Base-by-base conservation (phyloP, 2,113 vertebrate species). In the Passer domesticus region DNA sequence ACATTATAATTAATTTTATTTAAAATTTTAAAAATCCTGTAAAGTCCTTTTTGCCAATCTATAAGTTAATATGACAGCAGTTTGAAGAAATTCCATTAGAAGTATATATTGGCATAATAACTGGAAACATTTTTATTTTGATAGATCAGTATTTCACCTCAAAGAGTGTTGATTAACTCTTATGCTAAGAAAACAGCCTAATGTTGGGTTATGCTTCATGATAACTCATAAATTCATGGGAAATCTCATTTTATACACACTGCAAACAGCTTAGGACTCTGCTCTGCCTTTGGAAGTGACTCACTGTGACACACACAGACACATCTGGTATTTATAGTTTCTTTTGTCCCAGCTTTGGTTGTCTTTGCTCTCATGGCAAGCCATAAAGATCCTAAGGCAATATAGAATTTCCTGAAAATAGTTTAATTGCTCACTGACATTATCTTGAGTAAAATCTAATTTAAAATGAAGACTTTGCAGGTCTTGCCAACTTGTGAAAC, bases 351-450 rank as follows among this genome's bases (percentile, higher is more conserved):
- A 92, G 60, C 90, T 89, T 92, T 82, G 49, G 88, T 89, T 72
- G 64, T 31, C 37, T 90, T 87, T 84, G 68, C 76, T 90, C 44
- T 88, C 82, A 30, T 74, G 52, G 66, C 87, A 90, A 91, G 68
- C 64, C 79, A 87, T 75, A 89, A 92, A 78, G 68, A 78, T 84
- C 80, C 72, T 89, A 78, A 55, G 75, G 92, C 79, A 95, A 78
- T 46, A 88, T 6, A 86, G 85, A 95, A 92, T 92, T 96, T 88
- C 79, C 68, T 86, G 79, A 94, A 96, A 93, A 93, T 46, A 88
- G 60, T 95, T 93, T 96, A 95, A 94, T 96, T 96, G 88, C n/a
- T 92, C 60, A 75, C 60, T 95, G 90, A 92, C 85, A 87, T 95
- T 92, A 78, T 86, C 70, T 77, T 70, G 67, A 93, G 64, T 62